Evolutionary conservation across 2,797 vertebrate species (phyloP).

Genomic region (Chiroxiphia lanceolata): DNA sequence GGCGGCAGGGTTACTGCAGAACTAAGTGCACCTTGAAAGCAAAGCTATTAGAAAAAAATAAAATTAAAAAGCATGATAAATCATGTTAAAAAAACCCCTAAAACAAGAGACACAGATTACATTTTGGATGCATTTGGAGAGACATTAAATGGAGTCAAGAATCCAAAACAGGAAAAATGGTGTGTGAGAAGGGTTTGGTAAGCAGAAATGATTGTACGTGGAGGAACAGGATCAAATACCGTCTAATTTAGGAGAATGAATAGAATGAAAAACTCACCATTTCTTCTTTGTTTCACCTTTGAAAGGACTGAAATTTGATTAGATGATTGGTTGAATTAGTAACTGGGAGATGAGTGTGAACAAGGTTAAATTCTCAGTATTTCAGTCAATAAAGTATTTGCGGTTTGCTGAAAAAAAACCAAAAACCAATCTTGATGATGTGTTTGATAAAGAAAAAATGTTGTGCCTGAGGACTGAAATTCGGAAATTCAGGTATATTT

Average conservation of each 20-base stretch:
- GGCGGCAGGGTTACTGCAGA: constrained; percentile 59
- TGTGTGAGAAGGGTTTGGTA: constrained; percentile 63
- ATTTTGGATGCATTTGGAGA: constrained; percentile 4
- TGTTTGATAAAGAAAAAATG: constrained; percentile 61
- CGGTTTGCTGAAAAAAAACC: background rate
- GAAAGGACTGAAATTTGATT: constrained; percentile 45
- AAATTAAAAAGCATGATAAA: background rate
- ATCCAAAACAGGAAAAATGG: background rate
- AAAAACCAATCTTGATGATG: background rate
- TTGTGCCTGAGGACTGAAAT: constrained; percentile 59
- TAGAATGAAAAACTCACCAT: background rate
- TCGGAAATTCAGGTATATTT: background rate
- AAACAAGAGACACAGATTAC: constrained; percentile 18
- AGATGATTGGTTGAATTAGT: constrained; percentile 27
- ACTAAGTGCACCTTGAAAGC: constrained; percentile 46
- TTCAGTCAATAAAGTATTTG: constrained; percentile 41
- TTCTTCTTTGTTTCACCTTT: constrained; percentile 35
- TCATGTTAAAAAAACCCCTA: background rate
- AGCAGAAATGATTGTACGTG: background rate
- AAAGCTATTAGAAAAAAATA: background rate
- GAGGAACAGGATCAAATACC: constrained; percentile 29
- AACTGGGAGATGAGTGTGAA: constrained; percentile 2
- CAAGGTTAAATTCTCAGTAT: constrained; percentile 36
- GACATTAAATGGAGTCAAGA: background rate
- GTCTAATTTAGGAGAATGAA: constrained; percentile 41